Evolutionary conservation across 2,797 vertebrate species (phyloP), one percentile per base, ranked within the genome.

Genomic region (Sebastiscus albofasciatus): DNA sequence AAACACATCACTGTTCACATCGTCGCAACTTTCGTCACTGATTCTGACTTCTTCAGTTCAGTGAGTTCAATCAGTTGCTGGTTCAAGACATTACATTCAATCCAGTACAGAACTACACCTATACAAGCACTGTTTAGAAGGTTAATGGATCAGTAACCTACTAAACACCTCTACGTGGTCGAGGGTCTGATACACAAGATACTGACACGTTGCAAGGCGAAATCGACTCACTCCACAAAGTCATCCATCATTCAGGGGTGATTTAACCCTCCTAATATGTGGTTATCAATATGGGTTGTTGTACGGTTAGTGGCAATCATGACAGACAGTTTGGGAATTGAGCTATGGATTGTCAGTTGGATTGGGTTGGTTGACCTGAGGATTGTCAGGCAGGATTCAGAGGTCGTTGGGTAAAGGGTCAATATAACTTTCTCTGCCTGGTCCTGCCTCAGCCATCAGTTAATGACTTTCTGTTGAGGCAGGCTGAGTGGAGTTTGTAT

Each of bases 161-260:
- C 56, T 52, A 20, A 67, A 77, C 26, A 22, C 6, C 34, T 68
- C 8, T 7, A 7, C 12, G 29, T 36, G 29, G 59, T 33, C 55
- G 46, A 29, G 67, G 31, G 29, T 65, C 33, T 61, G 24, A 58
- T 4, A 6, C 61, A 34, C 8, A 61, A 14, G 20, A 13, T 20
- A 24, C 3, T 22, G 62, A 72, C 54, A 68, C 42, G 46, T 22
- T 26, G 33, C n/a, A 4, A 20, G 11, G n/a, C 58, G n/a, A 7
- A 61, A 83, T 80, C 13, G 67, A 79, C 72, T 73, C 33, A 2
- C 36, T 69, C 39, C 24, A 67, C 74, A 66, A 29, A 86, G 79
- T 75, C 87, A 89, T 92, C 85, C 72, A 81, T 91, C 90, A 79
- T 85, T 89, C 70, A 68, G 34, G 84, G 80, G 24, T 86, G 88